These are phyloP conservation scores for western clawed frog (Xenopus tropicalis) DNA, from an alignment of 2,113 vertebrate species.

Conservation along the genomic window UCB_Xtro_10.0 CM004445.2:54748001-54748500, in stretches of 20 bases:
- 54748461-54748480: too few species aligned
- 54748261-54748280: constrained; percentile 10
- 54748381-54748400: constrained; percentile 32
- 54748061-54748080: constrained; percentile 42
- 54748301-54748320: constrained; percentile 19
- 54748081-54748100: constrained; percentile 20
- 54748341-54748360: constrained; percentile 32
- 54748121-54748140: constrained; percentile 40
- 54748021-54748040: constrained; percentile 37
- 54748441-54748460: too few species aligned
- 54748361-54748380: constrained; percentile 39
- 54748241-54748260: constrained; percentile 31
- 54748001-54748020: constrained; percentile 42
- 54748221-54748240: constrained; percentile 42
- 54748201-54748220: constrained; percentile 42
- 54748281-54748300: constrained; percentile 27
- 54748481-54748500: too few species aligned
- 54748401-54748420: background rate
- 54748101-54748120: constrained; percentile 34
- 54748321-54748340: constrained; percentile 29
- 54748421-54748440: too few species aligned
- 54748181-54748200: constrained; percentile 46
- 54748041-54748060: constrained; percentile 36
- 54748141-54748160: constrained; percentile 32
- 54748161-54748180: constrained; percentile 44